Percentiles rank a stretch among this genome's conserved stretches.
Evolutionary conservation across 2,888 invertebrate species (phyloP).

Genomic region (Ophraella communa): DNA sequence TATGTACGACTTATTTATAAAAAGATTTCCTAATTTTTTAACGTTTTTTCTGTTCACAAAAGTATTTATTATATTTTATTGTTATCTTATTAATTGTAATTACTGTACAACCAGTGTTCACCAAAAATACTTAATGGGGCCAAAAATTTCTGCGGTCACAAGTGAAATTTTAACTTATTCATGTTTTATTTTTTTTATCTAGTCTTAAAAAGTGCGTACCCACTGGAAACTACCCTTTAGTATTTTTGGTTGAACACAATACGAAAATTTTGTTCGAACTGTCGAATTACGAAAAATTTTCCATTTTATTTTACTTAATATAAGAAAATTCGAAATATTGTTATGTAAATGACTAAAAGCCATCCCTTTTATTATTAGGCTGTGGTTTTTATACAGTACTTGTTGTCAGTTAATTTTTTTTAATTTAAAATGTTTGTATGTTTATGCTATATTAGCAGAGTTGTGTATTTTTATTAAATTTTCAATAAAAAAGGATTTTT

Average conservation of each 20-base stretch:
- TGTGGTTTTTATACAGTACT: background rate
- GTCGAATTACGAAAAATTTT: background rate
- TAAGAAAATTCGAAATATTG: background rate
- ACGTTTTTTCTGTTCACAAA: conserved; percentile 15
- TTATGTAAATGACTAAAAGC: background rate
- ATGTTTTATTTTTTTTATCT: conserved; percentile 31
- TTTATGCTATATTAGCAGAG: conserved; percentile 1
- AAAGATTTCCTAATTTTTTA: background rate
- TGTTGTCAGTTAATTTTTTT: conserved; percentile 4
- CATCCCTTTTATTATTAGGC: background rate
- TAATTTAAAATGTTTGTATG: conserved; percentile 4
- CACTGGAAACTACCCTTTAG: conserved; percentile 31
- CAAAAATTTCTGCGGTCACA: conserved; percentile 21
- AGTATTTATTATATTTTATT: conserved; percentile 26
- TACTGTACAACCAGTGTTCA: conserved; percentile 26
- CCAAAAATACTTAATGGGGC: conserved; percentile 36
- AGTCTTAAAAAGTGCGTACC: conserved; percentile 33
- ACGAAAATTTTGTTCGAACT: conserved; percentile 19
- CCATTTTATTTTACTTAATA: background rate
- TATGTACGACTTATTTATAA: too few species aligned
- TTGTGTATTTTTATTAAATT: conserved; percentile 1
- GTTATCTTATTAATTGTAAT: conserved; percentile 17
- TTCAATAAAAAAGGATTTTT: background rate
- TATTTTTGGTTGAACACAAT: conserved; percentile 34
- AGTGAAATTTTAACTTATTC: conserved; percentile 14